Evolutionary conservation across 2,113 vertebrate species (phyloP), one percentile per base, ranked within the genome.

Genomic region (Rhineura floridana): DNA sequence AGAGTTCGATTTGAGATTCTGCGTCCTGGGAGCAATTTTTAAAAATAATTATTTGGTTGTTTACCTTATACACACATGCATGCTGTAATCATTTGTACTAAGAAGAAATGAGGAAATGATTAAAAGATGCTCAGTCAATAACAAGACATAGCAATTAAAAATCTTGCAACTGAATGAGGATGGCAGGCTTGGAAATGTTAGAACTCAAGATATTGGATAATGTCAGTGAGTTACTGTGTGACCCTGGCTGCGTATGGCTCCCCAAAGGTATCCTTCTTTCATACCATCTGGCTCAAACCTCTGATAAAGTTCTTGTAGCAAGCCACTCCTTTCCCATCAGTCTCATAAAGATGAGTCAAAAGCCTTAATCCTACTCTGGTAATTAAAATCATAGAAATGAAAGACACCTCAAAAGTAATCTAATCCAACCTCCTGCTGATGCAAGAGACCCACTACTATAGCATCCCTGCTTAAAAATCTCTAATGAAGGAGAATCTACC

Each of bases 131-230:
- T 73, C 59, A 0, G 0, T 48, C 33, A 87, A 89, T 83, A 87
- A n/a, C 67, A 88, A 81, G 69, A 12, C 44, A 59, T 78, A 89
- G 59, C 69, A 0, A n/a, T 25, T 17, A 89, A 90, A 69, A 44
- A 79, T 72, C 83, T 88, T 23, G 39, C 48, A 87, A 48, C 85
- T 87, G 67, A 87, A 85, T 82, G 88, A 44, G 88, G 89, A 79
- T 93, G 90, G 85, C 63, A 91, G 69, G 84, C 73, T 65, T 86
- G 30, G 59, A 90, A 88, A 90, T 55, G 85, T 75, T 44, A 89
- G 69, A 55, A 44, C 52, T 65, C 48, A 59, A 39, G 77, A 2
- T 75, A 39, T 39, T 28, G 72, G 0, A 63, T 87, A 21, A 67
- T 82, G 67, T 36, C 39, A 17, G 36, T 10, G 30, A 87, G 17